Evolutionary conservation across 2,797 vertebrate species (phyloP).

Genomic region (Hypotaenidia philippensis): DNA sequence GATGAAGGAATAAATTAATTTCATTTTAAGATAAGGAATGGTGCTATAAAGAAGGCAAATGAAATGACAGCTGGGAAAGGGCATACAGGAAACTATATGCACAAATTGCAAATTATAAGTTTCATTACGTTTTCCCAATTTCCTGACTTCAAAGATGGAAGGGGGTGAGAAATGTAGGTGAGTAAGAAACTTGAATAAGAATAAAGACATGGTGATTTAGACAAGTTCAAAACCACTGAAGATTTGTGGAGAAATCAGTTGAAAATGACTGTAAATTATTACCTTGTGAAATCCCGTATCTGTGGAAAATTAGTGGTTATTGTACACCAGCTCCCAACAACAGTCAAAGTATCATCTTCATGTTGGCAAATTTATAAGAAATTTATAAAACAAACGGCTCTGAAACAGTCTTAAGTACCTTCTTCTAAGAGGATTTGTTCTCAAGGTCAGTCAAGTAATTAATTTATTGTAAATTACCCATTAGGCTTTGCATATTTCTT

Average conservation of each 20-base stretch:
- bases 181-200: neutral
- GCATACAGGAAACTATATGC: neutral
- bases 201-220: neutral
- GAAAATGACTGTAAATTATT: neutral
- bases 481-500: neutral
- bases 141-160: slow-evolving; percentile 3
- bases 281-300: neutral
- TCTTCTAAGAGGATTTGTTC: neutral
- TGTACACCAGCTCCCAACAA: neutral
- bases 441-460: neutral
- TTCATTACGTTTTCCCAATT: slow-evolving; percentile 11
- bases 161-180: neutral
- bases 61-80: slow-evolving; percentile 14
- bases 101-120: slow-evolving; percentile 33
- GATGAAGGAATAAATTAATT: slow-evolving; percentile 35
- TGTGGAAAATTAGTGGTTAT: neutral
- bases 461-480: neutral
- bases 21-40: slow-evolving; percentile 9
- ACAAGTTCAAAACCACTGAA: neutral
- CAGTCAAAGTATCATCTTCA: neutral
- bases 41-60: slow-evolving; percentile 4
- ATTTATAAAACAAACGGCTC: neutral
- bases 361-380: neutral
- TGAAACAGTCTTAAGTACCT: neutral
- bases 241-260: neutral